Percentiles rank a stretch among this genome's conserved stretches.
Conservation (phyloP, 2,888 invertebrate species). For the Malacosoma neustria region DNA sequence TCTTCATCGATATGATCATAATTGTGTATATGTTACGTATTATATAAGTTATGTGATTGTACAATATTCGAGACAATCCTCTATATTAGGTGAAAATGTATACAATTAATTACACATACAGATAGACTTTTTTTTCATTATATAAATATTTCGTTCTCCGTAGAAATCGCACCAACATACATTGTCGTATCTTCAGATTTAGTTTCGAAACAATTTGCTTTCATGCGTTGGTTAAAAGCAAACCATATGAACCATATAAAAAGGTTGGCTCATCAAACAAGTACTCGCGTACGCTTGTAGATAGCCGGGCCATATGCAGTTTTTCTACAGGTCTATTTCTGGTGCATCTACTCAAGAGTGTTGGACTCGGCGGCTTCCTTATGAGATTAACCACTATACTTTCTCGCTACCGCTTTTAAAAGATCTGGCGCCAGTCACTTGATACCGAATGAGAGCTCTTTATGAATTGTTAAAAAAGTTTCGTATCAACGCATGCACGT, state of each 20-base stretch:
- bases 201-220: neutral
- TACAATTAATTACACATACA: no score
- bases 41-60: no score
- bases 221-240: conserved; percentile 6
- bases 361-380: conserved; percentile 38
- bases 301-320: conserved; percentile 51
- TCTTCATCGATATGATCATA: no score
- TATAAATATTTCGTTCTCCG: no score
- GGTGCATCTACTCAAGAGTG: conserved; percentile 29
- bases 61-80: no score
- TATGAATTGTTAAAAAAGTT: conserved; percentile 13
- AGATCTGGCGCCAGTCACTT: conserved; percentile 42
- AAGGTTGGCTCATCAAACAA: conserved; percentile 25
- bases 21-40: no score
- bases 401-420: conserved; percentile 25
- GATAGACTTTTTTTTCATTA: no score
- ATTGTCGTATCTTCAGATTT: no score
- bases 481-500: conserved; percentile 1
- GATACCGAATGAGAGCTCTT: conserved; percentile 28
- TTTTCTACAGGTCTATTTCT: conserved; percentile 51
- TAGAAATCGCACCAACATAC: no score
- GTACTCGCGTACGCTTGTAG: conserved; percentile 23
- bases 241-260: conserved; percentile 12
- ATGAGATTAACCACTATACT: conserved; percentile 30
- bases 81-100: no score